phyloP scores from a whole-genome alignment of 2,113 vertebrate species.

The Ammodytes dubius region DNA sequence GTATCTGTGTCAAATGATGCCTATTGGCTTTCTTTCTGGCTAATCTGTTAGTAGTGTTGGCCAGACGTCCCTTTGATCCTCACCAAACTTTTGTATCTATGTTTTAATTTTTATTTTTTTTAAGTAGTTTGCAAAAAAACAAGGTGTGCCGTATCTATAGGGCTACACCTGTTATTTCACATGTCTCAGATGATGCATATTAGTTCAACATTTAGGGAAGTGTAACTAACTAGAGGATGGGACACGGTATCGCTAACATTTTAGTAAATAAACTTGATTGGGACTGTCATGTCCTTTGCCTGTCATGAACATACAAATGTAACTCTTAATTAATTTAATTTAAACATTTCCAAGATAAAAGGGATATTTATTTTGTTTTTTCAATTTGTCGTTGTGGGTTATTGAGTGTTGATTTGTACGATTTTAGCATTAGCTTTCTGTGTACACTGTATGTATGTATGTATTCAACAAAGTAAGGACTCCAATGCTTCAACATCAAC shows the following conservation, averaged over 20 bases:
- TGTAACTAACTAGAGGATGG: neutral
- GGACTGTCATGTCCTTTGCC: too few species aligned
- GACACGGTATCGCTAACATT: neutral
- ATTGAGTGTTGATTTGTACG: too few species aligned
- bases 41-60: conserved; percentile 19
- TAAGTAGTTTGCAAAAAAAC: neutral
- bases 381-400: too few species aligned
- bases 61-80: conserved; percentile 42
- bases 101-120: neutral
- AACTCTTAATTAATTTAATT: too few species aligned
- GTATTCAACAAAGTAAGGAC: neutral
- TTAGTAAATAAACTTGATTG: too few species aligned
- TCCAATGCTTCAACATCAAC: neutral
- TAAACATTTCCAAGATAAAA: too few species aligned
- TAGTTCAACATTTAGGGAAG: neutral
- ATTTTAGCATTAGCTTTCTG: too few species aligned
- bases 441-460: too few species aligned
- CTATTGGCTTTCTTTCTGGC: conserved; percentile 53
- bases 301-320: too few species aligned
- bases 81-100: conserved; percentile 17
- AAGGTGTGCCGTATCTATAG: neutral
- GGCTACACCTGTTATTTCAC: neutral
- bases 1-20: conserved; percentile 8
- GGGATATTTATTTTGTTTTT: too few species aligned
- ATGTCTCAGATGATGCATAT: neutral